Evolutionary conservation across 2,888 invertebrate species (phyloP).

Genomic region (Agonopterix arenella): DNA sequence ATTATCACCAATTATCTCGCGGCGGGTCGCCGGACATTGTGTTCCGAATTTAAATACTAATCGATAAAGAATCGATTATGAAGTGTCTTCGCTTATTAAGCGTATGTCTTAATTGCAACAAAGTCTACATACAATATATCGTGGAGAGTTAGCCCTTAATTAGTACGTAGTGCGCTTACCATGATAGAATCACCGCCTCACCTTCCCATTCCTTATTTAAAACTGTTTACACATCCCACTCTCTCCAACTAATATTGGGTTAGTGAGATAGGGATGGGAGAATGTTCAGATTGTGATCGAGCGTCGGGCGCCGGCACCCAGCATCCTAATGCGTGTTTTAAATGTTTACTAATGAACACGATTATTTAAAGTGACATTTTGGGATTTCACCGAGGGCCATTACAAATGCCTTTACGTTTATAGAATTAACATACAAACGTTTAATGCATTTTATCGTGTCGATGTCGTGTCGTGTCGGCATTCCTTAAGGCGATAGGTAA

Average conservation of each 20-base stretch:
- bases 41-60: slow-evolving; percentile 57
- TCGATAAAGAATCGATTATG: slow-evolving; percentile 33
- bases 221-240: slow-evolving; percentile 23
- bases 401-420: slow-evolving; percentile 34
- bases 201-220: slow-evolving; percentile 56
- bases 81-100: slow-evolving; percentile 32
- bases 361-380: slow-evolving; percentile 75
- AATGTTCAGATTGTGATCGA: slow-evolving; percentile 52
- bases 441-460: slow-evolving; percentile 22
- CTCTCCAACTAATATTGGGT: slow-evolving; percentile 16
- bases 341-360: slow-evolving; percentile 75
- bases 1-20: slow-evolving; percentile 58
- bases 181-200: slow-evolving; percentile 62
- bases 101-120: slow-evolving; percentile 56
- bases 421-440: slow-evolving; percentile 29
- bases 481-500: slow-evolving; percentile 6
- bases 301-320: slow-evolving; percentile 66
- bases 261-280: slow-evolving; percentile 33
- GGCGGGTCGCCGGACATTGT: slow-evolving; percentile 47
- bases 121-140: slow-evolving; percentile 33
- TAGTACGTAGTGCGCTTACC: slow-evolving; percentile 59
- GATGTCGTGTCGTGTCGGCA: slow-evolving; percentile 16
- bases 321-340: slow-evolving; percentile 69
- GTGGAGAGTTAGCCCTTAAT: slow-evolving; percentile 50
- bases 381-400: slow-evolving; percentile 54